Percentiles rank a stretch among this genome's conserved stretches.
These are phyloP conservation scores for Odobenus rosmarus DNA, from an alignment of 2,113 vertebrate species.

Conservation along the genomic window DNA sequence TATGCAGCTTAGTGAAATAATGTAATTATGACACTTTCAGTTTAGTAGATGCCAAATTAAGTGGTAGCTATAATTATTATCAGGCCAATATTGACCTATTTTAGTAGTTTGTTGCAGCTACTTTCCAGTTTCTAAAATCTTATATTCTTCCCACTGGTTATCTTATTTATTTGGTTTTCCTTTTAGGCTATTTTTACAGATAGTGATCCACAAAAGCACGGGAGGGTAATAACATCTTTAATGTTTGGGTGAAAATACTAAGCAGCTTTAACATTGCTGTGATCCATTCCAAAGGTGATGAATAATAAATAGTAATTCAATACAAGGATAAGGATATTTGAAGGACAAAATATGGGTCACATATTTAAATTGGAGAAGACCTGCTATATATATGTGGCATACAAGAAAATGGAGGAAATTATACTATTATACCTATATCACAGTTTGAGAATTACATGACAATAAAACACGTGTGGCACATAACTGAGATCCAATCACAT, in stretches of 20 bases:
- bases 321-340: neutral
- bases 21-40: constrained; percentile 25
- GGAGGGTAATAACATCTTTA: neutral
- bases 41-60: constrained; percentile 21
- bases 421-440: neutral
- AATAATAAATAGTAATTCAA: neutral
- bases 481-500: neutral
- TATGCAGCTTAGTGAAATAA: constrained; percentile 9
- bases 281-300: constrained; percentile 16
- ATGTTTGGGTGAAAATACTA: constrained; percentile 27
- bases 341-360: neutral
- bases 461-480: neutral
- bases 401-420: neutral
- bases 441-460: constrained; percentile 29
- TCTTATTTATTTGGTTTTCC: constrained; percentile 30
- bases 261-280: neutral
- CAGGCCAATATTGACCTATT: neutral
- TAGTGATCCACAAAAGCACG: neutral
- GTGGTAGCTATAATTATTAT: constrained; percentile 7
- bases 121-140: constrained; percentile 13
- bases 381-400: neutral
- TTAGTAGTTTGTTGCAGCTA: neutral
- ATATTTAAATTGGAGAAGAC: constrained; percentile 2
- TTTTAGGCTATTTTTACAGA: constrained; percentile 23
- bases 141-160: neutral